Evolutionary conservation across 2,888 invertebrate genomes (phyloP).

Genomic region (Pseudococcus viburni): DNA sequence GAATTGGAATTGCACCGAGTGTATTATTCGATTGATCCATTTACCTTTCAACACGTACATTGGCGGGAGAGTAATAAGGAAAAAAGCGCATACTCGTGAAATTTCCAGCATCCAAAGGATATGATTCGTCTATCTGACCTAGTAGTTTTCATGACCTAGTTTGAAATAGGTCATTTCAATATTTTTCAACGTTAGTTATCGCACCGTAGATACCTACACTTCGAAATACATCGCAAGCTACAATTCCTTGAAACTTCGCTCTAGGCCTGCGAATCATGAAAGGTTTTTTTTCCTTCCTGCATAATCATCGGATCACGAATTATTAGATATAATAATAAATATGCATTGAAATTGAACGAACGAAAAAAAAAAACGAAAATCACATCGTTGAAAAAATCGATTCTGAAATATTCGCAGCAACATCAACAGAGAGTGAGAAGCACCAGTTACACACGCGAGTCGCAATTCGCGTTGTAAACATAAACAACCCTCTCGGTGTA

Average conservation of each 20-base stretch:
- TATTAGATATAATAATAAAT: not conserved
- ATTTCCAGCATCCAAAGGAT: not conserved
- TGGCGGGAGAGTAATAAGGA: not conserved
- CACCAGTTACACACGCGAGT: not conserved
- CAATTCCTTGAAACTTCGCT: not conserved
- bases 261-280: not conserved
- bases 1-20: not conserved
- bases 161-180: not conserved
- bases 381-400: not conserved
- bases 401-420: not conserved
- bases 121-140: not conserved
- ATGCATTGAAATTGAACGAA: not conserved
- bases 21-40: not conserved
- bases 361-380: constrained; percentile 3
- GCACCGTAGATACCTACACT: not conserved
- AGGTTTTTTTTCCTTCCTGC: not conserved
- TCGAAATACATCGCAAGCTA: not conserved
- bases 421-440: not conserved
- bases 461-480: not conserved
- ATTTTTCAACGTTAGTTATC: constrained; percentile 5
- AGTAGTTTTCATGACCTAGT: constrained; percentile 3
- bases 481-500: not conserved
- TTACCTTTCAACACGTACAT: not conserved
- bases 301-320: not conserved
- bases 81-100: constrained; percentile 6